Evolutionary conservation across 2,797 vertebrate genomes (phyloP).

Genomic region (Gila robusta): DNA sequence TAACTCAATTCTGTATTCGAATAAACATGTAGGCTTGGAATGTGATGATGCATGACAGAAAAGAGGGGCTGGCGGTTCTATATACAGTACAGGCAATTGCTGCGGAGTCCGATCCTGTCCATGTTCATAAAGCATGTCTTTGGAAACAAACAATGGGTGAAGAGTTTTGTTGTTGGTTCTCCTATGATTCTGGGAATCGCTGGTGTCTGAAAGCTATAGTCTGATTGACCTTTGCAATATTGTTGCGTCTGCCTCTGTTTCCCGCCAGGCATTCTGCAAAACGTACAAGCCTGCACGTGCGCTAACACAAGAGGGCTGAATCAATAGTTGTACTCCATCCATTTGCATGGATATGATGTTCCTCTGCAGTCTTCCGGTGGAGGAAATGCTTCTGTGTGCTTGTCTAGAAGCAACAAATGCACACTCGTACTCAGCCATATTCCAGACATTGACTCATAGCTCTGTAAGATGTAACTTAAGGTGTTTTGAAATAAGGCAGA

Average conservation of each 20-base stretch:
- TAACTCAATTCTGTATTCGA: slow-evolving; percentile 27
- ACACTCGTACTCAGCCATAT: background rate
- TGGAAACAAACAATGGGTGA: background rate
- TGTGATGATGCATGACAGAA: slow-evolving; percentile 7
- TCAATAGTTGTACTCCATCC: slow-evolving; percentile 67
- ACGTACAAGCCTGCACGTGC: background rate
- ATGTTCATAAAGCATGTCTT: slow-evolving; percentile 2
- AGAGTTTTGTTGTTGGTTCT: background rate
- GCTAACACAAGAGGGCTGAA: slow-evolving; percentile 59
- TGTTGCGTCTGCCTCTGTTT: slow-evolving; percentile 66
- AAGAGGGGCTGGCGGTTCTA: background rate
- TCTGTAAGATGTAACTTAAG: slow-evolving; percentile 19
- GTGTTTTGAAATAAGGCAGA: slow-evolving; percentile 3
- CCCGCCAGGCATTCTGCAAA: slow-evolving; percentile 26
- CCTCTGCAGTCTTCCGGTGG: slow-evolving; percentile 60
- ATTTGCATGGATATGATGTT: slow-evolving; percentile 76
- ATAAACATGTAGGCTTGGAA: slow-evolving; percentile 33
- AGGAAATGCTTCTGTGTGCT: slow-evolving; percentile 55
- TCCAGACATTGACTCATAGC: slow-evolving; percentile 32
- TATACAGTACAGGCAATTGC: background rate
- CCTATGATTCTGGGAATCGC: slow-evolving; percentile 11
- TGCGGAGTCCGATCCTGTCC: background rate
- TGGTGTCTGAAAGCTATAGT: slow-evolving; percentile 41
- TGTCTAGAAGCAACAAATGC: slow-evolving; percentile 42
- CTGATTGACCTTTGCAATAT: slow-evolving; percentile 72